These are phyloP conservation scores for Dermochelys coriacea DNA, from an alignment of 2,797 vertebrate genomes.

Conservation along the genomic window DNA sequence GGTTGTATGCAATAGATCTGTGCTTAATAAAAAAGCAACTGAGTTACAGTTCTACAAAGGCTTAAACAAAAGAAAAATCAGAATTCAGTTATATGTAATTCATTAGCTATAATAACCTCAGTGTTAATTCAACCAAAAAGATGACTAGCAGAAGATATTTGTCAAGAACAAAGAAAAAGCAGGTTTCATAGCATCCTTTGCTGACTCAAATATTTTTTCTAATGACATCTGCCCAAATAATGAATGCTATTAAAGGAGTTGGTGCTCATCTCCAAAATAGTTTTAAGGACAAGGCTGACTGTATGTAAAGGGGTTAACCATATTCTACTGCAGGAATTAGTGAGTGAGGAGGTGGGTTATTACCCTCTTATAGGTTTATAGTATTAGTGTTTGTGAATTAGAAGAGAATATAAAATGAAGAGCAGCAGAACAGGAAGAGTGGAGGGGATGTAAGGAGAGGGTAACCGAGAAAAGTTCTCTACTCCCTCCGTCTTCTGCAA, in stretches of 20 bases:
- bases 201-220: background rate
- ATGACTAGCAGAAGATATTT: background rate
- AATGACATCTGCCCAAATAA: background rate
- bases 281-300: background rate
- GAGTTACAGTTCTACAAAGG: background rate
- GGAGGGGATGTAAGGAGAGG: background rate
- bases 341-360: background rate
- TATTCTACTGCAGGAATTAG: background rate
- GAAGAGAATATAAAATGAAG: background rate
- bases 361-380: background rate
- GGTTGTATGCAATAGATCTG: slow-evolving; percentile 2
- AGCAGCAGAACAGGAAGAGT: background rate
- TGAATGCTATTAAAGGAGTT: background rate
- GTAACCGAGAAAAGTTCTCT: background rate
- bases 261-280: background rate
- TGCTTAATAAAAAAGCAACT: background rate
- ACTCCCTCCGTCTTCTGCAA: background rate
- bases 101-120: background rate
- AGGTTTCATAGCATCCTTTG: background rate
- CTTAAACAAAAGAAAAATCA: fast-evolving
- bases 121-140: background rate
- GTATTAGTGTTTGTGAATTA: background rate
- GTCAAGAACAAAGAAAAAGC: background rate
- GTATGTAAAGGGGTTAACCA: background rate
- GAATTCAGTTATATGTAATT: background rate